Evolutionary conservation across 2,888 invertebrate species (phyloP).

Genomic region (Nesidiocoris tenuis): DNA sequence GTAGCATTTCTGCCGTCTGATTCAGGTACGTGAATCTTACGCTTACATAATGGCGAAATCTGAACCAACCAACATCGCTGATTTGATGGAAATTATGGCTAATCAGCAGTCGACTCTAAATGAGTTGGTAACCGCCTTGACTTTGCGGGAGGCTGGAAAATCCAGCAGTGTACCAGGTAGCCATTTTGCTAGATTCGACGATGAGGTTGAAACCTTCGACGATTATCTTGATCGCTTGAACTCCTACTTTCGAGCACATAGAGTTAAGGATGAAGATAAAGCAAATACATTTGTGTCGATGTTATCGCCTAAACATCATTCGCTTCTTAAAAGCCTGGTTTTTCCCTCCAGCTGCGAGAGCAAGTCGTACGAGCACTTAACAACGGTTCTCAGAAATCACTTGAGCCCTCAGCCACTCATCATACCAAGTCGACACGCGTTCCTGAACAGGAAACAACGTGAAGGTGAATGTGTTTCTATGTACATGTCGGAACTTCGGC

Average conservation of each 20-base stretch:
- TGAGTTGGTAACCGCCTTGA: too few species aligned
- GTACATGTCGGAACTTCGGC: neutral
- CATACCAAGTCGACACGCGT: neutral
- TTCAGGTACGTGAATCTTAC: too few species aligned
- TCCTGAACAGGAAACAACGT: conserved; percentile 8
- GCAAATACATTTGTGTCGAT: neutral
- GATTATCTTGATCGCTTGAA: neutral
- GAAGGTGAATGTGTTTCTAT: neutral
- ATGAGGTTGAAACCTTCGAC: neutral
- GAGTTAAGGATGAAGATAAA: neutral
- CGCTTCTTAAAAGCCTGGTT: too few species aligned
- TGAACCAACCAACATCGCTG: too few species aligned
- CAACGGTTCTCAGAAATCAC: neutral
- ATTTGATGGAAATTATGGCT: too few species aligned
- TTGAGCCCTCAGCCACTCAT: neutral
- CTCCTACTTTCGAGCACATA: neutral
- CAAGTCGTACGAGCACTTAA: neutral
- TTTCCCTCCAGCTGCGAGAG: too few species aligned
- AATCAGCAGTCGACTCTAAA: too few species aligned
- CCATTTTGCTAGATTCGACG: too few species aligned
- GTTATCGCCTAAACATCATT: neutral
- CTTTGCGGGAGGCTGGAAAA: too few species aligned
- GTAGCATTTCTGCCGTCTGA: too few species aligned
- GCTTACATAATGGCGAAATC: too few species aligned
- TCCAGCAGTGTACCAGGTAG: too few species aligned